These are phyloP conservation scores for Paradisaea rubra DNA, from an alignment of 2,113 vertebrate genomes.

Conservation along the genomic window DNA sequence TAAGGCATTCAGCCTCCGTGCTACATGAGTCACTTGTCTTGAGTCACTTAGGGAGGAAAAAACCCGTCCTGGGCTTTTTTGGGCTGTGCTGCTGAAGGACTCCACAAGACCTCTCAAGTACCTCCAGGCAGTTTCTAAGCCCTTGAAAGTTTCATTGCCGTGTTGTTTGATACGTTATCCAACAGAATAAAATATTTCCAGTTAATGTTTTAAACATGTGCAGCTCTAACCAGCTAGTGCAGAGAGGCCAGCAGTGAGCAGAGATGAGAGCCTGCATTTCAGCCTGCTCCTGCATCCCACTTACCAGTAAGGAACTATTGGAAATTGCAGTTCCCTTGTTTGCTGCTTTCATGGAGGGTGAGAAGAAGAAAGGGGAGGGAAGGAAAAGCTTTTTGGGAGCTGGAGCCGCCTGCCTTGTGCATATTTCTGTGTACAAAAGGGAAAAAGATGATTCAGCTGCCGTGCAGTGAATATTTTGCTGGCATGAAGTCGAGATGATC, in stretches of 20 bases:
- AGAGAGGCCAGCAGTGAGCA: background rate
- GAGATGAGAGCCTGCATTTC: background rate
- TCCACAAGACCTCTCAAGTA: background rate
- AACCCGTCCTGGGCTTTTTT: background rate
- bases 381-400: background rate
- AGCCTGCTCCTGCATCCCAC: background rate
- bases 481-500: background rate
- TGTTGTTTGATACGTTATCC: slow-evolving; percentile 55
- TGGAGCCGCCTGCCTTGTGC: background rate
- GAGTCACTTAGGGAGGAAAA: background rate
- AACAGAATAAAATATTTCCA: slow-evolving; percentile 59
- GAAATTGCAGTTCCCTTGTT: background rate
- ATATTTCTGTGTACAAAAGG: background rate
- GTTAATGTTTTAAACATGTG: slow-evolving; percentile 56
- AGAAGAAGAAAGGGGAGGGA: background rate
- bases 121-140: slow-evolving; percentile 27
- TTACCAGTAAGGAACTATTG: accelerated
- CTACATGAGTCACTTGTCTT: background rate
- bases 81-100: background rate
- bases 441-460: background rate
- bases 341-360: background rate
- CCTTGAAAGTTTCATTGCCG: slow-evolving; percentile 34
- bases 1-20: background rate
- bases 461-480: background rate
- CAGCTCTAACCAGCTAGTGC: background rate